Percentiles rank a stretch among this genome's conserved stretches.
Conservation (phyloP, 2,888 invertebrate genomes). For the Xylophagus ater region DNA sequence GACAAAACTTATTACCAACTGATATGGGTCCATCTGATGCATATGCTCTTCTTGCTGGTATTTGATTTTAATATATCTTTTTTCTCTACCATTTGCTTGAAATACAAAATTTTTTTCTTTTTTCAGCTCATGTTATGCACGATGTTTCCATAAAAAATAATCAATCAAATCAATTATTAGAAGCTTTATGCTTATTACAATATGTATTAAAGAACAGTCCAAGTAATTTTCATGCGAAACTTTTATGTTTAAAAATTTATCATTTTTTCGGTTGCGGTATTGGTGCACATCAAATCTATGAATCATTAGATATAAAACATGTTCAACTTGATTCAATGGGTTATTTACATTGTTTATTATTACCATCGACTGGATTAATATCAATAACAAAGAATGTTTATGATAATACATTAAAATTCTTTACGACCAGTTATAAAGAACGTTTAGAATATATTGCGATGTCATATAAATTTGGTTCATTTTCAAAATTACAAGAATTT, state of each 20-base stretch:
- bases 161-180: conserved; percentile 46
- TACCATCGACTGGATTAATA: conserved; percentile 62
- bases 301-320: conserved; percentile 80
- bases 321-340: conserved; percentile 87
- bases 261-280: conserved; percentile 60
- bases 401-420: conserved; percentile 72
- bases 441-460: conserved; percentile 83
- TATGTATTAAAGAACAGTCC: conserved; percentile 64
- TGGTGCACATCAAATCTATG: conserved; percentile 63
- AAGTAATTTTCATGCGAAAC: conserved; percentile 80
- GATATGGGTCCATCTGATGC: conserved; percentile 68
- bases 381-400: conserved; percentile 57
- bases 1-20: conserved; percentile 49
- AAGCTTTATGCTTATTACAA: conserved; percentile 60
- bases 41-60: conserved; percentile 65
- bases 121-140: conserved; percentile 37
- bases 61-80: conserved; percentile 1
- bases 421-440: conserved; percentile 79
- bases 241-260: conserved; percentile 72
- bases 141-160: conserved; percentile 44
- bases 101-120: neutral
- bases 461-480: conserved; percentile 90
- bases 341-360: conserved; percentile 65
- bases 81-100: neutral
- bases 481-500: conserved; percentile 84